Percentiles rank a stretch among this genome's conserved stretches.
These are phyloP conservation scores for Apodemus sylvaticus DNA, from an alignment of 2,113 vertebrate species.

Conservation along the genomic window DNA sequence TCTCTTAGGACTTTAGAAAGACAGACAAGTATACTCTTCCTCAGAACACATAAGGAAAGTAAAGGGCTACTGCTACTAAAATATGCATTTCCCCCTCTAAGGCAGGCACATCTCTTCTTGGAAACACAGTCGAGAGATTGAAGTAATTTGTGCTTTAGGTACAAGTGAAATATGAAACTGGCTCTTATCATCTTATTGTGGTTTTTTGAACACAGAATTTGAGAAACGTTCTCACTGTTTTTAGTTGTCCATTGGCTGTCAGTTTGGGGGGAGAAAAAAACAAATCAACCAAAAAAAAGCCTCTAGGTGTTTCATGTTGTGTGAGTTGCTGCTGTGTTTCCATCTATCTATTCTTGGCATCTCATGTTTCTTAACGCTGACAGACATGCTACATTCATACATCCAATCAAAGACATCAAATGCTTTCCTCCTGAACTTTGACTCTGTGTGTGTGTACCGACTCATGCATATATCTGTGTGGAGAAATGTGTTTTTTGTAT, in stretches of 20 bases:
- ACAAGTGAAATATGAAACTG: not conserved
- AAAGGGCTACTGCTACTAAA: not conserved
- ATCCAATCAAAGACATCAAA: not conserved
- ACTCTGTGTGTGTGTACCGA: not conserved
- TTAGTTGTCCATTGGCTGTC: not conserved
- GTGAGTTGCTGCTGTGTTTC: not conserved
- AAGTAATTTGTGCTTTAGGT: not conserved
- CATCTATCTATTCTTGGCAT: not conserved
- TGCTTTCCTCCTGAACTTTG: too few relatives aligned
- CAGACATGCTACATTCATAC: not conserved
- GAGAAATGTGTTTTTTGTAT: not conserved
- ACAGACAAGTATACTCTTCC: not conserved
- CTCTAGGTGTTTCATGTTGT: not conserved
- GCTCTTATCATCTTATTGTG: not conserved
- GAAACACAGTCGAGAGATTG: not conserved
- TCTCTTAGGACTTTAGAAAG: not conserved
- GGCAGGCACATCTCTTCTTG: not conserved
- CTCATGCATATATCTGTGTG: too few relatives aligned
- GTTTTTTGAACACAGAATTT: not conserved
- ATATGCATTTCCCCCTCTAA: not conserved
- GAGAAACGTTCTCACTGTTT: not conserved
- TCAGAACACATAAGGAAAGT: too few relatives aligned
- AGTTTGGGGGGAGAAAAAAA: not conserved
- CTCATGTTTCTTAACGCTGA: slow-evolving; percentile 49
- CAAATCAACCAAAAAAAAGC: not conserved